Base-by-base conservation (phyloP, 2,113 vertebrate genomes). In the Chaetodon auriga region DNA sequence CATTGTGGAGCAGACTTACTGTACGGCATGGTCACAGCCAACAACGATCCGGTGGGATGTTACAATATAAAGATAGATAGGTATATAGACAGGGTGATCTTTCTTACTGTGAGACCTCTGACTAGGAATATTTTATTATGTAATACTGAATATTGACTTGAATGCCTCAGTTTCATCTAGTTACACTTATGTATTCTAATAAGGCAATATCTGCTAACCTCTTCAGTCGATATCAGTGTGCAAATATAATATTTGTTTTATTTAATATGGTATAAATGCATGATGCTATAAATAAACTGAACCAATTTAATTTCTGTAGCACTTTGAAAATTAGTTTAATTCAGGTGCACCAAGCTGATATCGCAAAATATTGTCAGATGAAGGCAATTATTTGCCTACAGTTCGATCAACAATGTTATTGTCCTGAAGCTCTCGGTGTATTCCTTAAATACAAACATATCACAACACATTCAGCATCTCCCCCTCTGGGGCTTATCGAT, bases 241-340 rank as follows among this genome's bases (percentile, higher is more conserved):
- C 0, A 13, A 55, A 41, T 41, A 45, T 49, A 0, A 12, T 30
- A 55, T 68, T 55, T 53, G 21, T 69, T 63, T 8, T 48, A n/a
- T 36, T 73, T 68, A 43, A 64, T 43, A 19, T 38, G 23, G 46
- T 49, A 19, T 45, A 41, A 69, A 84, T 73, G n/a, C n/a, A n/a
- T n/a, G n/a, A n/a, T 12, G 5, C 25, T 51, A n/a, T 23, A 36
- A n/a, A 66, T 57, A 57, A 18, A 35, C 7, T n/a, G 75, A 95
- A 89, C 81, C 87, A 94, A 94, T 94, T 94, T 93, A 92, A 95
- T 94, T 86, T 82, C 82, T 94, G 92, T 92, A 92, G 81, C 91
- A 89, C 85, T 80, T 62, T 85, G 83, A 76, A 92, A 91, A 91
- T 89, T 30, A 76, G 92, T 92, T 92, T 88, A 91, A 92, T 93